Conservation (phyloP, 2,888 invertebrate genomes). For the Lasius fuliginosus region DNA sequence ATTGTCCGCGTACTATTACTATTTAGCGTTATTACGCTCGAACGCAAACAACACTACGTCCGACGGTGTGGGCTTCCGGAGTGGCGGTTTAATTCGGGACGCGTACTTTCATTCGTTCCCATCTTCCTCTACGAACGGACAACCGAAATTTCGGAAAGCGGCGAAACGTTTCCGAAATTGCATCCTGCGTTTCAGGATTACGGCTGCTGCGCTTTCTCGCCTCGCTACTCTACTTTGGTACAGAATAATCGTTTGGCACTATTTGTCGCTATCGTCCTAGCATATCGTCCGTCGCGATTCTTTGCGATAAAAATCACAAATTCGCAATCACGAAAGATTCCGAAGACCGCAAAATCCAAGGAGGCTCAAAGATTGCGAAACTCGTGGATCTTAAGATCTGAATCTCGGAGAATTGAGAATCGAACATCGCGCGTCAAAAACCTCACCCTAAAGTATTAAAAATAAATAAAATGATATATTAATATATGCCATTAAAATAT, state of each 20-base stretch:
- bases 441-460: background rate
- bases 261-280: conserved; percentile 21
- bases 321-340: background rate
- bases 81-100: conserved; percentile 41
- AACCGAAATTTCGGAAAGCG: conserved; percentile 43
- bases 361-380: background rate
- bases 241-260: conserved; percentile 49
- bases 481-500: background rate
- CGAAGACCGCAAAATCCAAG: background rate
- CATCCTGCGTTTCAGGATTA: conserved; percentile 12
- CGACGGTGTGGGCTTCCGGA: conserved; percentile 16
- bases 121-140: conserved; percentile 10
- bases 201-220: conserved; percentile 18
- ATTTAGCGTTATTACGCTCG: conserved; percentile 52
- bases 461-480: background rate
- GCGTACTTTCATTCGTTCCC: conserved; percentile 47
- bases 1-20: conserved; percentile 48
- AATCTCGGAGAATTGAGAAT: background rate
- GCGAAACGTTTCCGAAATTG: conserved; percentile 27
- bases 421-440: background rate
- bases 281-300: conserved; percentile 1
- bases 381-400: background rate
- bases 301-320: background rate
- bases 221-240: conserved; percentile 6
- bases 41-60: conserved; percentile 22